These are phyloP conservation scores for Malthinus seriepunctatus DNA, from an alignment of 2,888 invertebrate genomes.

Conservation along the genomic window DNA sequence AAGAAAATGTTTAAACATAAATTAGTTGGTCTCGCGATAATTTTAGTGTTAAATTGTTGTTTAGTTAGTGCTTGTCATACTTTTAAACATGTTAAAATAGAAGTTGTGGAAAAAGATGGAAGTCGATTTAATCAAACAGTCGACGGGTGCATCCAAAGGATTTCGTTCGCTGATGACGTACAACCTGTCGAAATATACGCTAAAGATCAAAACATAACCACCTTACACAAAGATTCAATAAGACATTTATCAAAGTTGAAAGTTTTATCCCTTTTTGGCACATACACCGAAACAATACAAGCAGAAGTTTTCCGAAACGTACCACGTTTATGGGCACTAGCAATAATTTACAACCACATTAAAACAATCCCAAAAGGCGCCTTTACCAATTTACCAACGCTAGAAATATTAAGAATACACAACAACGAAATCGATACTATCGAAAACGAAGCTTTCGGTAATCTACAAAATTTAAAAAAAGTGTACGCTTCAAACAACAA, in stretches of 20 bases:
- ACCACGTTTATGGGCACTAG: not conserved
- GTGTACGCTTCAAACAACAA: conserved; percentile 1
- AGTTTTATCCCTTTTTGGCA: not conserved
- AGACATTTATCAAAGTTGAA: not conserved
- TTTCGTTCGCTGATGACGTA: not conserved
- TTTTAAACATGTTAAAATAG: not conserved
- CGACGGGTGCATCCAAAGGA: not conserved
- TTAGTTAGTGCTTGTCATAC: not conserved
- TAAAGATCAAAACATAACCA: not conserved
- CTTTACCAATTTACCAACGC: not conserved
- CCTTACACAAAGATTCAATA: not conserved
- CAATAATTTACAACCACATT: not conserved
- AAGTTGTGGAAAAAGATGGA: not conserved
- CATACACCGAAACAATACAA: not conserved
- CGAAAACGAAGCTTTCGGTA: not conserved
- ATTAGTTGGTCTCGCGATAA: too few species aligned
- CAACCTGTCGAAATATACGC: not conserved
- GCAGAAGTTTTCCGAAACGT: conserved; percentile 7
- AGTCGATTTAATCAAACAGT: not conserved
- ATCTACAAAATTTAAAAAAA: not conserved
- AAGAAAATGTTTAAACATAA: too few species aligned
- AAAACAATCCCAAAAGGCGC: conserved; percentile 1
- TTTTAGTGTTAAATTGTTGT: too few species aligned
- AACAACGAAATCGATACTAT: conserved; percentile 6
- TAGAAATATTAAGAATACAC: not conserved